Evolutionary conservation across 2,797 vertebrate species (phyloP).

Genomic region (Caiman crocodilus): DNA sequence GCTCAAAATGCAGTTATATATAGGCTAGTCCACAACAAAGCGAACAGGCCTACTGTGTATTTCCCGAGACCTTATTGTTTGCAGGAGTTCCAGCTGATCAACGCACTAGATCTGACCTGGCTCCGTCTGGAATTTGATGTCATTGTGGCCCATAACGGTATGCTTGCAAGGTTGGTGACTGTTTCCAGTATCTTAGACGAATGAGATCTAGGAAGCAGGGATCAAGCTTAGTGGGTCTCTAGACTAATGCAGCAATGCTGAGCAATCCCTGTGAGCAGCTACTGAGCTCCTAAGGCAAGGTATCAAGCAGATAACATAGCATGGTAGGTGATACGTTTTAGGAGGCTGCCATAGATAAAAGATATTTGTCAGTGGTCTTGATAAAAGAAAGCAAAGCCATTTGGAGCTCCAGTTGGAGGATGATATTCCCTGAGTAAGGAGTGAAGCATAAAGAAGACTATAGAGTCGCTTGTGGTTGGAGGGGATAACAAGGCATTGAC

Average conservation of each 20-base stretch:
- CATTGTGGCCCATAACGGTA: background rate
- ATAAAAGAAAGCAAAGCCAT: background rate
- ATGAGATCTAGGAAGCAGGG: background rate
- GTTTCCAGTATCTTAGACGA: background rate
- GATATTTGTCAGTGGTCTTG: too few relatives aligned
- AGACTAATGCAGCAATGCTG: background rate
- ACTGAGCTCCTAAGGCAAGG: background rate
- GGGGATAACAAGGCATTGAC: background rate
- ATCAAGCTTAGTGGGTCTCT: background rate
- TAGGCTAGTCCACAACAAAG: background rate
- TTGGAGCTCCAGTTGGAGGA: background rate
- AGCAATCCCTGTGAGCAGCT: background rate
- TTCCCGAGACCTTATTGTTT: background rate
- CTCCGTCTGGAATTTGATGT: background rate
- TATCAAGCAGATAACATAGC: background rate
- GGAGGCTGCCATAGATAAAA: background rate
- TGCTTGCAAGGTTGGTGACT: background rate
- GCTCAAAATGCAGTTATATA: background rate
- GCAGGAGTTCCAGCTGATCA: background rate
- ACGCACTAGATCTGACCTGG: background rate
- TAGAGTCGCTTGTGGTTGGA: background rate
- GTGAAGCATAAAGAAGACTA: background rate
- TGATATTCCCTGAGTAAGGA: background rate
- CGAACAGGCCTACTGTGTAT: background rate
- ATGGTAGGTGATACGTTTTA: background rate